Evolutionary conservation across 2,797 vertebrate genomes (phyloP).

Genomic region (Halcyon badia): DNA sequence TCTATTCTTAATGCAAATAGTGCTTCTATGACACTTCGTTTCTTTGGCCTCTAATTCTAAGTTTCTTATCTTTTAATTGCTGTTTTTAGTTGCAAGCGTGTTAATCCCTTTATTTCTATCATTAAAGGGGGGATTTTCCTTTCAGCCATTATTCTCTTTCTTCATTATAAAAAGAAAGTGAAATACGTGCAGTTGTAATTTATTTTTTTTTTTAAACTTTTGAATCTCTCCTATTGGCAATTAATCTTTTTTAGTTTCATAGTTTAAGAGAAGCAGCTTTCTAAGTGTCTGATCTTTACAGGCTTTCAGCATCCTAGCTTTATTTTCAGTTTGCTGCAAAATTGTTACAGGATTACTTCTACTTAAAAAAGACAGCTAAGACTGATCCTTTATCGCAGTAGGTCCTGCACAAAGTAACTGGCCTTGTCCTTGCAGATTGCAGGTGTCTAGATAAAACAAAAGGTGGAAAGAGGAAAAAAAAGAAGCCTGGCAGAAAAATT

Average conservation of each 20-base stretch:
- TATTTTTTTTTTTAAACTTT: background rate
- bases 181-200: background rate
- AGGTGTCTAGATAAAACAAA: background rate
- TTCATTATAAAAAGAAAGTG: background rate
- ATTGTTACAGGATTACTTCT: background rate
- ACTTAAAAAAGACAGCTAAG: background rate
- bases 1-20: background rate
- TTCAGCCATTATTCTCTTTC: background rate
- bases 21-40: background rate
- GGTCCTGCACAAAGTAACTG: background rate
- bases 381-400: rapidly evolving
- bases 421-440: background rate
- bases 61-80: slow-evolving; percentile 12
- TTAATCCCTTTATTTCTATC: background rate
- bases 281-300: background rate
- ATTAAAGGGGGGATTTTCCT: background rate
- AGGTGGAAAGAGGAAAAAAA: background rate
- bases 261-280: background rate
- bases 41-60: background rate
- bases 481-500: background rate
- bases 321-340: background rate
- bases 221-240: background rate
- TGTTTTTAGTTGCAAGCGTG: background rate
- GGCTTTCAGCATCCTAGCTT: background rate
- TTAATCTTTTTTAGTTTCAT: background rate